Base-by-base conservation (phyloP, 53 echinoderm and acorn worm genomes). In the Astropecten irregularis region DNA sequence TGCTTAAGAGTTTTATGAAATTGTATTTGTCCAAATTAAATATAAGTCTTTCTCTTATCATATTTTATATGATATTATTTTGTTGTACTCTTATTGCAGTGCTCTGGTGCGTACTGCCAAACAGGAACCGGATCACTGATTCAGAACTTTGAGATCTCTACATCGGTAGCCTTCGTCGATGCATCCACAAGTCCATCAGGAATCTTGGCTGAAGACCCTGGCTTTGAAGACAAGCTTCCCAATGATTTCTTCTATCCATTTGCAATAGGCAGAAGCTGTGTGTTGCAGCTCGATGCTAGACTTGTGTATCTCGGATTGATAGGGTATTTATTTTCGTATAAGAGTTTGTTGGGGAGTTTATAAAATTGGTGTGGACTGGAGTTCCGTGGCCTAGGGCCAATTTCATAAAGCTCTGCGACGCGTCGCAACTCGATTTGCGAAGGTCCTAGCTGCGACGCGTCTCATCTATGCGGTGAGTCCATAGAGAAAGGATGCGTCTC, bases 221-320 rank as follows among this genome's bases (percentile, higher is more conserved):
- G 88, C 11, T 87, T 92, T 19, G 65, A 92, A 35, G 87, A 90
- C 48, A 92, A 88, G 49, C 82, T 97, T 19, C 94, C 99, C 30
- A 91, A 92, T 40, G 99, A 97, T 48, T 97, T 97, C 88, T 95
- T 97, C 70, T 97, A 97, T 79, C 99, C 99, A 1, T 95, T 97
- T 37, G 59, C 87, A 3, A 83, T 73, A 36, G 73, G 73, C 22
- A 38, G 85, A 33, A 23, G 63, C 19, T 51, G 72, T 0, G 40
- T 40, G 1, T 21, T 85, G 28, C 40, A 62, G 30, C 42, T 85
- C 3, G 85, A 85, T 39, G 72, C 64, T 5, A 59, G 73, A 73
- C 52, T 85, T 36, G 36, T 61, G 14, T 85, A 36, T 33, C 14
- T 44, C 16, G 63, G 49, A 10, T 13, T 85, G 37, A 21, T 33